A percentile compares a stretch with the other conserved stretches of the same genome.
phyloP scores from a whole-genome alignment of 1,140 invertebrate species.

The Rhopalosiphum maidis region DNA sequence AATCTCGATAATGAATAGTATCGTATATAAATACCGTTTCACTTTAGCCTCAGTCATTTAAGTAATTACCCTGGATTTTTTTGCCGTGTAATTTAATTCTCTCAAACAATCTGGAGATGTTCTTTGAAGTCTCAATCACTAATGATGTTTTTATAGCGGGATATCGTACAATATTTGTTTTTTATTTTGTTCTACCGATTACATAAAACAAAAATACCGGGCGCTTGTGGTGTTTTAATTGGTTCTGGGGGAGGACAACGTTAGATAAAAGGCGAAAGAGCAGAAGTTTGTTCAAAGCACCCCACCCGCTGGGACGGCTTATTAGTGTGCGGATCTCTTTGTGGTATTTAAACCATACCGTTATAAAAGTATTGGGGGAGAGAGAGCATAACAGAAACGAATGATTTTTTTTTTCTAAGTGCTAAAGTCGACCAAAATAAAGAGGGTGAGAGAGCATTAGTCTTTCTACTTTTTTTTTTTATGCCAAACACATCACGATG shows the following conservation, averaged over 20 bases:
- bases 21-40: neutral
- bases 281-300: conserved; percentile 57
- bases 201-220: conserved; percentile 44
- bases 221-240: conserved; percentile 52
- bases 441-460: conserved; percentile 38
- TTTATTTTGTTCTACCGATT: conserved; percentile 21
- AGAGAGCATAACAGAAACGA: conserved; percentile 31
- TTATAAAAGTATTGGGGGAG: conserved; percentile 13
- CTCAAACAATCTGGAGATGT: neutral
- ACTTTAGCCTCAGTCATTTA: neutral
- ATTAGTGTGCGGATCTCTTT: conserved; percentile 51
- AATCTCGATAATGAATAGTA: conserved; percentile 16
- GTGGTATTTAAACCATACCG: conserved; percentile 55
- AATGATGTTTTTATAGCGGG: conserved; percentile 21
- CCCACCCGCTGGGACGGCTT: conserved; percentile 56
- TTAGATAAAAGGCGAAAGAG: conserved; percentile 54
- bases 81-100: neutral
- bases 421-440: conserved; percentile 46
- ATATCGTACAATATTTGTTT: conserved; percentile 24
- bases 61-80: neutral
- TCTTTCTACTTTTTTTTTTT: neutral
- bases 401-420: conserved; percentile 48
- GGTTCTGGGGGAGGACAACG: neutral
- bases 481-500: conserved; percentile 21
- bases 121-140: neutral